A percentile compares a stretch with the other conserved stretches of the same genome.
phyloP scores from a whole-genome alignment of 1,140 invertebrate genomes.

The Schlechtendalia chinensis region DNA sequence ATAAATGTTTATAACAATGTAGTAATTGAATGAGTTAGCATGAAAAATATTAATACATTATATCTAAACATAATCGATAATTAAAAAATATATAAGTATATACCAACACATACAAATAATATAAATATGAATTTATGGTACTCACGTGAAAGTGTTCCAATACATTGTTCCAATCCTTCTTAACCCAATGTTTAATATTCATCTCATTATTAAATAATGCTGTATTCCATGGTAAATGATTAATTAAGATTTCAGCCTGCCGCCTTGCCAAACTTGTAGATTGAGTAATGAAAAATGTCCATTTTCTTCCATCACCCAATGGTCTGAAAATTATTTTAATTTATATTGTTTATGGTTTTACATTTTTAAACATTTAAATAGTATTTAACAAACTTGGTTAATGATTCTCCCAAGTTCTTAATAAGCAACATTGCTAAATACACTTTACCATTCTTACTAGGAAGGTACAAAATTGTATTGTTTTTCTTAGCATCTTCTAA shows the following conservation, averaged over 20 bases:
- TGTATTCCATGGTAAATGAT: conserved; percentile 61
- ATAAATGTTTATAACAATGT: no score
- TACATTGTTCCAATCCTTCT: conserved; percentile 65
- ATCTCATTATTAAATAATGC: conserved; percentile 60
- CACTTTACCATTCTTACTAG: conserved; percentile 89
- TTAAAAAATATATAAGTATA: no score
- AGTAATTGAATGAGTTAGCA: no score
- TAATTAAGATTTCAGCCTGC: conserved; percentile 68
- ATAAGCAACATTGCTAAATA: conserved; percentile 83
- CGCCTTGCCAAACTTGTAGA: conserved; percentile 75
- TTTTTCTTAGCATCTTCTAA: conserved; percentile 69
- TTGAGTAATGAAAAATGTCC: conserved; percentile 74
- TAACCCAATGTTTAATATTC: conserved; percentile 68
- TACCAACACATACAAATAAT: no score
- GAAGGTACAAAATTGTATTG: conserved; percentile 87
- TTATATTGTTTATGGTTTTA: background rate
- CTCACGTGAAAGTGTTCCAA: conserved; percentile 64
- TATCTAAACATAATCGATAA: no score
- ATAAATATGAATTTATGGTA: conserved; percentile 12
- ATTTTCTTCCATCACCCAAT: conserved; percentile 66
- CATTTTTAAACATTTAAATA: background rate
- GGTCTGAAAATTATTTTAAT: conserved; percentile 56
- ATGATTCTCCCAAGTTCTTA: conserved; percentile 63
- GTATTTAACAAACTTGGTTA: conserved; percentile 57
- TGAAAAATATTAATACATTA: no score